phyloP scores from a whole-genome alignment of 1,140 invertebrate species.

The Pantala flavescens region DNA sequence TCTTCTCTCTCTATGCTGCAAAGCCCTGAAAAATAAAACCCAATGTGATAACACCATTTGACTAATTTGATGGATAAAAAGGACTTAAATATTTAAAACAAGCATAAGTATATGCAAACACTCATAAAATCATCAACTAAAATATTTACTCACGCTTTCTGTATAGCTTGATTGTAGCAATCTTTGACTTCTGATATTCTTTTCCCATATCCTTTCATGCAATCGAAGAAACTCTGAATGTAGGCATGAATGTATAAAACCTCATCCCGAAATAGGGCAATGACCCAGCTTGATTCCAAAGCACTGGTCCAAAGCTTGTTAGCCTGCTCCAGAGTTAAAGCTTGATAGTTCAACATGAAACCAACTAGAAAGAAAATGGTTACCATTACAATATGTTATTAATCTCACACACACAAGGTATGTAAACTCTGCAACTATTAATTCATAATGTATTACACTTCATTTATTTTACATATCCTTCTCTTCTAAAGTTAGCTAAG shows the following conservation, averaged over 20 bases:
- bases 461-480: no score
- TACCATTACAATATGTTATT: background rate
- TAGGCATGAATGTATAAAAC: constrained; percentile 92
- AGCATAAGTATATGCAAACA: background rate
- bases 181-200: constrained; percentile 90
- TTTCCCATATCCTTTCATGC: constrained; percentile 90
- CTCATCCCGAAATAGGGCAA: constrained; percentile 93
- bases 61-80: background rate
- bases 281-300: constrained; percentile 86
- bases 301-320: constrained; percentile 85
- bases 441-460: no score
- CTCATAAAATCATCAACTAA: background rate
- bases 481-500: no score
- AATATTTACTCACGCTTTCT: constrained; percentile 55
- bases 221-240: constrained; percentile 87
- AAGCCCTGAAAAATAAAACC: constrained; percentile 40
- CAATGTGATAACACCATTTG: constrained; percentile 16
- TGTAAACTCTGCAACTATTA: no score
- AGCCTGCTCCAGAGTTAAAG: constrained; percentile 64
- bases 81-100: background rate
- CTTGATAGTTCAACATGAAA: constrained; percentile 79
- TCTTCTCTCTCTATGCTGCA: constrained; percentile 84
- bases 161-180: constrained; percentile 77
- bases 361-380: constrained; percentile 52
- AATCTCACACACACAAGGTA: no score